Base-by-base conservation (phyloP, 2,113 vertebrate species). In the Esox niger region DNA sequence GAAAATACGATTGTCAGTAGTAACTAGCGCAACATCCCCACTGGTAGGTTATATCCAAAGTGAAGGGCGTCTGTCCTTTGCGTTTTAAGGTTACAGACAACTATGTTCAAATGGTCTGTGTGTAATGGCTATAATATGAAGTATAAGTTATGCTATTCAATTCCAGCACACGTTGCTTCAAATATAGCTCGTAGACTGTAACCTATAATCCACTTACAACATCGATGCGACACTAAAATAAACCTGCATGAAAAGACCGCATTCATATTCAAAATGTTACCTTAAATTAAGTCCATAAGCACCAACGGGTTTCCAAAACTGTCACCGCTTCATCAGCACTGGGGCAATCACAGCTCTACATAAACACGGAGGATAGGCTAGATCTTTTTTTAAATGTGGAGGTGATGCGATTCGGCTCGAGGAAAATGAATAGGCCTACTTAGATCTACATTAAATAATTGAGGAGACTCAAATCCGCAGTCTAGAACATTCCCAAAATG, bases 1-100 rank as follows among this genome's bases (percentile, higher is more conserved):
- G 88, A 77, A 89, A 87, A 89, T 88, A 84, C 84, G 74, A 83
- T 85, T 66, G 82, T 82, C 77, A 70, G 79, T 74, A 71, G 63
- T 81, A 27, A 71, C 73, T 62, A 70, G 74, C 71, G 63, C 83
- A 83, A 77, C 84, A 85, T 82, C 84, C 82, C 71, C 46, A 72
- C 73, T 70, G 80, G 73, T 43, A 17, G 38, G 38, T 4, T 43
- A 43, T 43, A 15, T 84, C 77, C 77, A 75, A 69, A 65, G 73
- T 60, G 26, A 79, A 70, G 68, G 73, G 80, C 73, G 71, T 78
- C 80, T 67, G 82, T 65, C 67, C 26, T 35, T 17, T 21, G 31
- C 31, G 25, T 65, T 13, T 29, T 35, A 52, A 31, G 29, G 62
- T 52, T 35, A 68, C 68, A 54, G 75, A 78, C 71, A 66, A 55